These are phyloP conservation scores for Ostrea edulis DNA, from an alignment of 1,140 invertebrate species.

Conservation along the genomic window DNA sequence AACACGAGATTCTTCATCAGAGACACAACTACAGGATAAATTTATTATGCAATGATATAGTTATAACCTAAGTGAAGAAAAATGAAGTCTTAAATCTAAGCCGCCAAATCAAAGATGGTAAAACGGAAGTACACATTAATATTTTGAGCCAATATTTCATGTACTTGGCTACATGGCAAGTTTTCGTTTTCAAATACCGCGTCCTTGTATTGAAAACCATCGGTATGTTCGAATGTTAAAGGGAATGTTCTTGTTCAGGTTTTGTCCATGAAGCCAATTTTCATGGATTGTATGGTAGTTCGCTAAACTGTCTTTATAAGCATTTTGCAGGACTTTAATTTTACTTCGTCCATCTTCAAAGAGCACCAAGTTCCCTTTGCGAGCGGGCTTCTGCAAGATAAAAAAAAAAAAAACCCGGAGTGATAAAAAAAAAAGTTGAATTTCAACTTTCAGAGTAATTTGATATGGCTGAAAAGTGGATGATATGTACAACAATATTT, in stretches of 20 bases:
- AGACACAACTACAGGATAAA: neutral
- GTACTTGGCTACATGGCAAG: constrained; percentile 18
- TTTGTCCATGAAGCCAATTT: neutral
- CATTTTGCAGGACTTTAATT: neutral
- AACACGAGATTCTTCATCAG: constrained; percentile 24
- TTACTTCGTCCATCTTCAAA: constrained; percentile 52
- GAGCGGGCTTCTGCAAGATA: constrained; percentile 60
- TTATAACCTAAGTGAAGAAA: neutral
- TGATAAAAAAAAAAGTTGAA: neutral
- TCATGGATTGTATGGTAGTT: neutral
- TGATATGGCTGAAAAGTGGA: too few species aligned
- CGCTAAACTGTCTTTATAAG: neutral
- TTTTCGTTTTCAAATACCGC: too few species aligned
- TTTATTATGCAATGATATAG: constrained; percentile 1
- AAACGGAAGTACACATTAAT: neutral
- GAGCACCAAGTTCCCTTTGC: constrained; percentile 66
- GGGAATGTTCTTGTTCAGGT: neutral
- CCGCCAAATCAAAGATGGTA: neutral
- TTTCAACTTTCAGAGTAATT: too few species aligned
- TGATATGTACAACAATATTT: too few species aligned
- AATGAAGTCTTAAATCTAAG: neutral
- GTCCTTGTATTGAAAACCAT: neutral
- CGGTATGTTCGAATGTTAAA: neutral
- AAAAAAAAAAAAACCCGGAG: neutral
- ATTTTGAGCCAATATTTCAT: neutral